Percentiles rank a stretch among this genome's conserved stretches.
These are phyloP conservation scores for Oreonectes daqikongensis DNA, from an alignment of 2,797 vertebrate species.

Conservation along the genomic window DNA sequence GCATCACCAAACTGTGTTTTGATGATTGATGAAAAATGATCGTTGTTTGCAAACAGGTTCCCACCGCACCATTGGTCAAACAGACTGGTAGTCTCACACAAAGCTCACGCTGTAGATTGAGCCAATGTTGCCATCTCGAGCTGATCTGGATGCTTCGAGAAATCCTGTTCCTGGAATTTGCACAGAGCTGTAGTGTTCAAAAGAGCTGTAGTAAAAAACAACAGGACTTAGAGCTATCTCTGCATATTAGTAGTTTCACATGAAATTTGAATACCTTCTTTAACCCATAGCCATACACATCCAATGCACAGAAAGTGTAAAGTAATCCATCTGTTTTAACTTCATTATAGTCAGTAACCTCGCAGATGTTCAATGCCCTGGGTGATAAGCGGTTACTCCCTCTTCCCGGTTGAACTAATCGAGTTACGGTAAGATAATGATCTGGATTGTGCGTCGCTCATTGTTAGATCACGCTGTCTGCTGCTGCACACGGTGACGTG, in stretches of 20 bases:
- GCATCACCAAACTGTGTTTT: not conserved
- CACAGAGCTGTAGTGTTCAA: not conserved
- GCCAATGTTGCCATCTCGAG: not conserved
- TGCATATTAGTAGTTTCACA: not conserved
- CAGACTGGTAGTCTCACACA: not conserved
- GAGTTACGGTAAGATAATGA: conserved; percentile 61
- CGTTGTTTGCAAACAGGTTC: not conserved
- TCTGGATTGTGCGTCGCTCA: conserved; percentile 41
- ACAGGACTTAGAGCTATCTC: not conserved
- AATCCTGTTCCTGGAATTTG: not conserved
- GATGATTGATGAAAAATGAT: not conserved
- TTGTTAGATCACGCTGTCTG: conserved; percentile 2
- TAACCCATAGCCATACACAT: no score
- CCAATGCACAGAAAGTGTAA: not conserved
- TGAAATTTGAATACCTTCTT: not conserved
- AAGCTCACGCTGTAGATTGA: not conserved
- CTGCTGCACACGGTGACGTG: conserved; percentile 9
- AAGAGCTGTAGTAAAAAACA: no score
- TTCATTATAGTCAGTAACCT: conserved; percentile 60
- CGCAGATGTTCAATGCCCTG: conserved; percentile 21
- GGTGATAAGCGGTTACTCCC: conserved; percentile 43
- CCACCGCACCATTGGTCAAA: not conserved
- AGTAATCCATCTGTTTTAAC: conserved; percentile 45
- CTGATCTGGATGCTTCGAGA: not conserved
- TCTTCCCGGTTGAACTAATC: conserved; percentile 54